A percentile compares a stretch with the other conserved stretches of the same genome.
Conservation (phyloP, 2,888 invertebrate genomes). For the Brachyptera risi region DNA sequence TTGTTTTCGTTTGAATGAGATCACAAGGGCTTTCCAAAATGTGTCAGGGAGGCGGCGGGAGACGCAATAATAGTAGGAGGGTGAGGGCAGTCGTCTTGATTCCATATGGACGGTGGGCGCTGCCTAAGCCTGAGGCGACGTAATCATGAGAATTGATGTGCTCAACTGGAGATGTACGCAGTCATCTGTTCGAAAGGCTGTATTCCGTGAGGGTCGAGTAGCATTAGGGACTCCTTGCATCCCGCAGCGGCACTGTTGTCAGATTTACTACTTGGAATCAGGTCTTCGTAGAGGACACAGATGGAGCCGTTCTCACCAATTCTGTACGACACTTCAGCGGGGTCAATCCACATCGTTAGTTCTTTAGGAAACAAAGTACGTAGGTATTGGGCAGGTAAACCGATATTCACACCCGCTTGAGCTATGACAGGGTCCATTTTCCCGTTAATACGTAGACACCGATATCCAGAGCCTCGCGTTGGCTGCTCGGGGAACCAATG, state of each 20-base stretch:
- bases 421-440: slow-evolving; percentile 65
- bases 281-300: slow-evolving; percentile 51
- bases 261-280: background rate
- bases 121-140: slow-evolving; percentile 4
- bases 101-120: slow-evolving; percentile 7
- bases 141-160: background rate
- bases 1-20: slow-evolving; percentile 5
- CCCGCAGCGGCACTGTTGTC: background rate
- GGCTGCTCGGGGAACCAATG: slow-evolving; percentile 74
- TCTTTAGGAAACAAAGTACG: slow-evolving; percentile 60
- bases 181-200: slow-evolving; percentile 35
- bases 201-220: slow-evolving; percentile 34
- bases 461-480: slow-evolving; percentile 65
- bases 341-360: slow-evolving; percentile 74
- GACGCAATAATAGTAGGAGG: slow-evolving; percentile 1
- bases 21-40: slow-evolving; percentile 12
- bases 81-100: background rate
- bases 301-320: slow-evolving; percentile 62
- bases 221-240: slow-evolving; percentile 36
- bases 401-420: slow-evolving; percentile 60
- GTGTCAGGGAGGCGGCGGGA: slow-evolving; percentile 26
- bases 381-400: slow-evolving; percentile 55
- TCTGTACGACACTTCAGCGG: slow-evolving; percentile 63
- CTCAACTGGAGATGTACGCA: slow-evolving; percentile 37
- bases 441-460: slow-evolving; percentile 66